A percentile compares a stretch with the other conserved stretches of the same genome.
These are phyloP conservation scores for Melinopterus prodromus DNA, from an alignment of 2,888 invertebrate species.

Conservation along the genomic window DNA sequence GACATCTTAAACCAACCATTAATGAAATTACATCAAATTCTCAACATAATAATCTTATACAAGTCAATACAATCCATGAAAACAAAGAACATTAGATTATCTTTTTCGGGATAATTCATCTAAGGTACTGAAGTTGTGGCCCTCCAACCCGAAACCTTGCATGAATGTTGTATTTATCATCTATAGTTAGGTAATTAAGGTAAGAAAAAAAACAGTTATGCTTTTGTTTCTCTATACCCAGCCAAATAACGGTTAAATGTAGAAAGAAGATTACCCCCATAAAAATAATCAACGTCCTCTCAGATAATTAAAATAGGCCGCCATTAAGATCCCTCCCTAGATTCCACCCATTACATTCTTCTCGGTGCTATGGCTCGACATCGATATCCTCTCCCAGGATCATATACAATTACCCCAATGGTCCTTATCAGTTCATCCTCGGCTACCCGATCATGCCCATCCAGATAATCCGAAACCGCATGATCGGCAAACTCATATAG, in stretches of 20 bases:
- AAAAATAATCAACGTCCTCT: background rate
- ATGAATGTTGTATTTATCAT: too few species aligned
- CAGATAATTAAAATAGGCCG: background rate
- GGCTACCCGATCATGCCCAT: conserved; percentile 24
- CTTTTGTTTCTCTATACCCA: too few species aligned
- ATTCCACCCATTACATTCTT: background rate
- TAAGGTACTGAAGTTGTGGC: too few species aligned
- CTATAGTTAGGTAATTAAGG: too few species aligned
- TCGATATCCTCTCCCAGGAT: background rate
- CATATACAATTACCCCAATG: conserved; percentile 29
- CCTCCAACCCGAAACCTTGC: too few species aligned
- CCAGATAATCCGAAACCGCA: conserved; percentile 46
- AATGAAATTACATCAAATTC: too few species aligned
- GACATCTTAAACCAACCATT: too few species aligned
- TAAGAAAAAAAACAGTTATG: too few species aligned
- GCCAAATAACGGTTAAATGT: background rate
- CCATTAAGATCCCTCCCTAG: background rate
- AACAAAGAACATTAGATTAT: too few species aligned
- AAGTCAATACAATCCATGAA: too few species aligned
- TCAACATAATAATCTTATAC: too few species aligned
- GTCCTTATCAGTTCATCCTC: conserved; percentile 16
- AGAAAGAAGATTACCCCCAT: background rate
- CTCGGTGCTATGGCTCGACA: background rate
- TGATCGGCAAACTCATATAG: conserved; percentile 56
- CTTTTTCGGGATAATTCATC: too few species aligned